Base-by-base conservation (phyloP, 1,140 invertebrate species). In the Oppia nitens region DNA sequence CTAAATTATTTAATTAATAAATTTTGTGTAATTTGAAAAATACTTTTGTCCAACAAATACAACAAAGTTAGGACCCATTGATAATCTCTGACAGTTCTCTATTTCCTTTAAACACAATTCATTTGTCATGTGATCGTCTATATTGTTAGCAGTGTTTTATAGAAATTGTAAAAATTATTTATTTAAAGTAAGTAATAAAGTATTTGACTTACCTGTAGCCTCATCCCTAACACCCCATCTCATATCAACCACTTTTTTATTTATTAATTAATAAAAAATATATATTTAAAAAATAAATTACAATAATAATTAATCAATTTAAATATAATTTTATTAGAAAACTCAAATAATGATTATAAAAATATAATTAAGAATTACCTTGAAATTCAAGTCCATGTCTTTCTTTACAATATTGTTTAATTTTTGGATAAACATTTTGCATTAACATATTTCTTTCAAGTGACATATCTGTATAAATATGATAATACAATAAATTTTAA, bases 371-470 rank as follows among this genome's bases (percentile, higher is more conserved):
- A 24, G 17, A 40, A 40, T 9, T 12, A 60, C 92, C 91, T 80
- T 98, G 94, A 78, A 98, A 98, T 70, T 98, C 94, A n/a, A 97
- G 74, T 0, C 94, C 93, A 66, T 97, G 91, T 68, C 91, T 93
- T 71, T 97, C 92, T 60, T 93, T 73, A 68, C 94, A 97, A 71
- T 92, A 97, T 68, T 96, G 91, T 69, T 98, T 98, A 48, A 98
- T 78, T 69, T 84, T 84, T 0, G 94, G 93, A 72, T 98, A 98
- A 59, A 93, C 94, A 71, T 96, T 90, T 32, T 94, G 91, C 93
- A 98, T 98, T 17, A 98, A 68, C 0, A 91, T 94, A 73, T 98
- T 98, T 65, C 94, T 77, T 71, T 98, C 94, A 80, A 96, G 84
- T 2, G 89, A 89, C 3, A 93, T 98, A 71, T 98, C 94, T 95